These are phyloP conservation scores for Clusia tigrina DNA, from an alignment of 2,888 invertebrate species.

Conservation along the genomic window DNA sequence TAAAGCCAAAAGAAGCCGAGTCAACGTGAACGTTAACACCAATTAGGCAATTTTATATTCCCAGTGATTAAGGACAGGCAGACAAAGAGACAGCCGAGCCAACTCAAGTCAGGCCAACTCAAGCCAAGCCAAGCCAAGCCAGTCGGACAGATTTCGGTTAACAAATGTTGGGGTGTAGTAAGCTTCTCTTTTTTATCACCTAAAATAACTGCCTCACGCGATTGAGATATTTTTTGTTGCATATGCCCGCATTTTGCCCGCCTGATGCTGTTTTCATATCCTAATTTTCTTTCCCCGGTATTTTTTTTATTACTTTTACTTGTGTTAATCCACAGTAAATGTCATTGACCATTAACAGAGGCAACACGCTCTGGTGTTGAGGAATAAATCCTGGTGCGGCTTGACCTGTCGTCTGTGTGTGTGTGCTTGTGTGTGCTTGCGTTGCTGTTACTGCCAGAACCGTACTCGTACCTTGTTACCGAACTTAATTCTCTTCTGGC, in stretches of 20 bases:
- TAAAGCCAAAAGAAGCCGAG: too few species aligned
- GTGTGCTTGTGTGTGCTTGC: not conserved
- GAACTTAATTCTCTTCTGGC: too few species aligned
- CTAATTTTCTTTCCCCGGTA: too few species aligned
- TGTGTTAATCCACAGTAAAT: too few species aligned
- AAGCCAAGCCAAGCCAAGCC: too few species aligned
- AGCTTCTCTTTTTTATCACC: not conserved
- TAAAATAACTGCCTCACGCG: not conserved
- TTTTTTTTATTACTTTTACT: not conserved
- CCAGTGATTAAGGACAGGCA: not conserved
- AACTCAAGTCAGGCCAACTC: too few species aligned
- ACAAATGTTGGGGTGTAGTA: too few species aligned
- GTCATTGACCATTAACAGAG: constrained; percentile 1
- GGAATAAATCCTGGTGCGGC: not conserved
- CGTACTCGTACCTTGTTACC: too few species aligned
- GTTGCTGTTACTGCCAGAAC: not conserved
- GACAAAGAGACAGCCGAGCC: too few species aligned
- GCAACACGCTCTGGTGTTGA: not conserved
- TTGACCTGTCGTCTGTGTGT: not conserved
- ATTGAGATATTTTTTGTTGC: not conserved
- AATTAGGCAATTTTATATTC: not conserved
- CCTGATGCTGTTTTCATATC: too few species aligned
- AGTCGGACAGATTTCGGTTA: too few species aligned
- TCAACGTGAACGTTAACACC: not conserved
- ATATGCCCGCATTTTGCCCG: too few species aligned